These are phyloP conservation scores for Macrotis lagotis DNA, from an alignment of 2,113 vertebrate species.

Conservation along the genomic window DNA sequence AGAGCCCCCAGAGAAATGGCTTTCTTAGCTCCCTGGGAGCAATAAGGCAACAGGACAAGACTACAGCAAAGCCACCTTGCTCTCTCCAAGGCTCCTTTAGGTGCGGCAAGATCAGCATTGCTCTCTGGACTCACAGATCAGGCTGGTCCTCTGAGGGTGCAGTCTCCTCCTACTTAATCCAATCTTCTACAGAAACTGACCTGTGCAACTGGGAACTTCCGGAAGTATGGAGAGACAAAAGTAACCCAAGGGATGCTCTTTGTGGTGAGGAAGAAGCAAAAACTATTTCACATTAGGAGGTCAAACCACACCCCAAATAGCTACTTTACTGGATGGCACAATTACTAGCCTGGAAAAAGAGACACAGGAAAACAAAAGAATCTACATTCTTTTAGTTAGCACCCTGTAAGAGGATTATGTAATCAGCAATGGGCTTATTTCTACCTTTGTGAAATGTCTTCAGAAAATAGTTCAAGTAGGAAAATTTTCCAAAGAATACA, in stretches of 20 bases:
- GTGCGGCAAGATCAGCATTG: neutral
- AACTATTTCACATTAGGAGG: neutral
- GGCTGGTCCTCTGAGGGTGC: neutral
- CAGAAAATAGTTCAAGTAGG: neutral
- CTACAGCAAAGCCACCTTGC: accelerated
- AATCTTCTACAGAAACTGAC: neutral
- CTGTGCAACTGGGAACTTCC: neutral
- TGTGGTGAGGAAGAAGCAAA: neutral
- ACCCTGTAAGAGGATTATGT: neutral
- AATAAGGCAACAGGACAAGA: neutral
- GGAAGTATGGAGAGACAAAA: neutral
- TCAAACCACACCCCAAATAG: neutral
- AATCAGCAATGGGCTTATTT: neutral
- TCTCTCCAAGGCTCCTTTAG: neutral
- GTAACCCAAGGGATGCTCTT: neutral
- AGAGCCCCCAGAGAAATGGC: neutral
- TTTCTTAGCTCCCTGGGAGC: neutral
- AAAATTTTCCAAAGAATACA: neutral
- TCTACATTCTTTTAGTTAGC: neutral
- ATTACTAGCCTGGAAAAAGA: neutral
- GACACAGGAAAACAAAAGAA: neutral
- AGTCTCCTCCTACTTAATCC: neutral
- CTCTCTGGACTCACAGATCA: neutral
- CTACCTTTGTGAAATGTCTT: neutral
- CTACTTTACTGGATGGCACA: neutral